Evolutionary conservation across 2,113 vertebrate species (phyloP).

Genomic region (Meleagris gallopavo): DNA sequence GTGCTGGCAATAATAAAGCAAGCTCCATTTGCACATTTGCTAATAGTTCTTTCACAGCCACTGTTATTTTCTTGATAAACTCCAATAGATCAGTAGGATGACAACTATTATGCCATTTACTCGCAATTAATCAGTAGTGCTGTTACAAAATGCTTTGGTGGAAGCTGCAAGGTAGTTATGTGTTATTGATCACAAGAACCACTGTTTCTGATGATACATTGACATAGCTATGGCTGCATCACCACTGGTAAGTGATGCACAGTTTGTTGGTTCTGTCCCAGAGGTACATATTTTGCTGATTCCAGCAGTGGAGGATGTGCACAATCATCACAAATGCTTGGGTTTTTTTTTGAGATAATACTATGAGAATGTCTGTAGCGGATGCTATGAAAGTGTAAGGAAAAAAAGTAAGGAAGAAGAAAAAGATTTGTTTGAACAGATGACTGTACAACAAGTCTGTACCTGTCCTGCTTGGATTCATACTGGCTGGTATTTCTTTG

Average conservation of each 20-base stretch:
- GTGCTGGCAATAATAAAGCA: background rate
- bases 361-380: background rate
- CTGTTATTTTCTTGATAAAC: background rate
- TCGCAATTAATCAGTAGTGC: background rate
- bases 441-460: background rate
- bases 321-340: background rate
- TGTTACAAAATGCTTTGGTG: background rate
- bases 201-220: fast-evolving
- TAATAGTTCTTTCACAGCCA: background rate
- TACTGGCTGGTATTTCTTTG: background rate
- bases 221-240: background rate
- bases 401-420: background rate
- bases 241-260: background rate
- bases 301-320: background rate
- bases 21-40: background rate
- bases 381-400: background rate
- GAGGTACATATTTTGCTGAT: background rate
- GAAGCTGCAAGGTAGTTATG: background rate
- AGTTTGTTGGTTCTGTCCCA: background rate
- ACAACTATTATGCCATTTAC: background rate
- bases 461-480: background rate
- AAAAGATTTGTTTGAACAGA: background rate
- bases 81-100: background rate
- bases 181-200: background rate
- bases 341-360: background rate